Conservation (phyloP, 2,888 invertebrate species). For the Bimastos eiseni region DNA sequence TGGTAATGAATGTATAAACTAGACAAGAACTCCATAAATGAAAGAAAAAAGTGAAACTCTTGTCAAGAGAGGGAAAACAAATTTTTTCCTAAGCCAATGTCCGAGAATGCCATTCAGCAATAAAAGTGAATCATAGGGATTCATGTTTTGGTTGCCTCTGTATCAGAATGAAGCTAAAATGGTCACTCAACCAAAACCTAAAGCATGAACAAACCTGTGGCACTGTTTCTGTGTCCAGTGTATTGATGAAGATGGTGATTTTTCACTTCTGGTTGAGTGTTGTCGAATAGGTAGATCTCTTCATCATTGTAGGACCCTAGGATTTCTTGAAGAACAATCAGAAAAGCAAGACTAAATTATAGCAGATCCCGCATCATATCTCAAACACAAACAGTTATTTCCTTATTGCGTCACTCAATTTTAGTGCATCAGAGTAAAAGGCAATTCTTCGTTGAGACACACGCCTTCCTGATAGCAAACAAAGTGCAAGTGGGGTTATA, state of each 20-base stretch:
- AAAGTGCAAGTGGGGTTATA: neutral
- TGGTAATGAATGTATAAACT: neutral
- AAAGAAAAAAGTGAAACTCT: neutral
- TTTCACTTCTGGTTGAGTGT: conserved; percentile 64
- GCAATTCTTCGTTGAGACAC: too few species aligned
- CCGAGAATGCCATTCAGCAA: neutral
- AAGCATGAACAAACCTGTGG: conserved; percentile 61
- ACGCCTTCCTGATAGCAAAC: neutral
- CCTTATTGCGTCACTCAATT: neutral
- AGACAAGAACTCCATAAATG: neutral
- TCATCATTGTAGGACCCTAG: conserved; percentile 92
- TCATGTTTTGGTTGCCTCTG: neutral
- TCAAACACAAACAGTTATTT: neutral
- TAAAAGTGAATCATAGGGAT: neutral
- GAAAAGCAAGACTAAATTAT: neutral
- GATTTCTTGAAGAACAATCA: too few species aligned
- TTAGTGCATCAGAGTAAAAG: neutral
- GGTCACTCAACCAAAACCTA: neutral
- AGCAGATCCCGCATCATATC: neutral
- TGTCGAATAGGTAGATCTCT: conserved; percentile 85
- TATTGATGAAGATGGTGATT: conserved; percentile 68
- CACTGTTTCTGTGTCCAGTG: conserved; percentile 69
- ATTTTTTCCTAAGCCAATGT: neutral
- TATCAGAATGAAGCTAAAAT: neutral
- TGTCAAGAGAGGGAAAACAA: neutral